Percentiles rank a stretch among this genome's conserved stretches.
These are phyloP conservation scores for Rotaria socialis DNA, from an alignment of 2,888 invertebrate genomes.

Conservation along the genomic window DNA sequence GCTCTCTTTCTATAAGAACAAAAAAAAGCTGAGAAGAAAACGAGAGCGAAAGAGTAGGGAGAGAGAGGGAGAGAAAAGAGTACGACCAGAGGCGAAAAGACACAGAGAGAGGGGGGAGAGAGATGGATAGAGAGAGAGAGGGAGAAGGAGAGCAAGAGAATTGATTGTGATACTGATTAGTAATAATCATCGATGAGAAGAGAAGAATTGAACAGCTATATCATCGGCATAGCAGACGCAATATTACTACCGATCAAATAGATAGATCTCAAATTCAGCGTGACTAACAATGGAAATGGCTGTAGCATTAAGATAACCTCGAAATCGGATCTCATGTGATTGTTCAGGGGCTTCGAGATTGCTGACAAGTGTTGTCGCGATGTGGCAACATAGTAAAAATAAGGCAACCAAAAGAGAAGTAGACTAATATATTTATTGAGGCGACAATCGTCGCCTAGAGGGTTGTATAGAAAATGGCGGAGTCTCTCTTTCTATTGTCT, in stretches of 20 bases:
- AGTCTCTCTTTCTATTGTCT: background rate
- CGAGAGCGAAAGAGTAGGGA: background rate
- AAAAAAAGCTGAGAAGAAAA: slow-evolving; percentile 40
- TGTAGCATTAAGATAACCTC: background rate
- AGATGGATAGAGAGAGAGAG: background rate
- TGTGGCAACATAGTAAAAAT: background rate
- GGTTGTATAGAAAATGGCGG: background rate
- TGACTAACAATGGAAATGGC: background rate
- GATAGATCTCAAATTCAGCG: slow-evolving; percentile 5
- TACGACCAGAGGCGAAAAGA: background rate
- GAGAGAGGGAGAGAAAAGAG: background rate
- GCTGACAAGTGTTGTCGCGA: background rate
- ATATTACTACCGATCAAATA: background rate
- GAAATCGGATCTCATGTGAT: background rate
- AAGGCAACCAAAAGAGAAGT: background rate
- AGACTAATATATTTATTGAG: slow-evolving; percentile 17
- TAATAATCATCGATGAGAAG: slow-evolving; percentile 4
- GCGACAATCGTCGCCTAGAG: slow-evolving; percentile 6
- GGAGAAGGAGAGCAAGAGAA: background rate
- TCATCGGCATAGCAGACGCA: background rate
- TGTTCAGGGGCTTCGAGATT: background rate
- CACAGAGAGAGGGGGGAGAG: background rate
- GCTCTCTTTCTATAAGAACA: slow-evolving; percentile 38
- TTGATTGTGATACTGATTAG: slow-evolving; percentile 10
- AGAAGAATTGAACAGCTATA: background rate